Base-by-base conservation (phyloP, 1,140 invertebrate species). In the Drosophila serrata region DNA sequence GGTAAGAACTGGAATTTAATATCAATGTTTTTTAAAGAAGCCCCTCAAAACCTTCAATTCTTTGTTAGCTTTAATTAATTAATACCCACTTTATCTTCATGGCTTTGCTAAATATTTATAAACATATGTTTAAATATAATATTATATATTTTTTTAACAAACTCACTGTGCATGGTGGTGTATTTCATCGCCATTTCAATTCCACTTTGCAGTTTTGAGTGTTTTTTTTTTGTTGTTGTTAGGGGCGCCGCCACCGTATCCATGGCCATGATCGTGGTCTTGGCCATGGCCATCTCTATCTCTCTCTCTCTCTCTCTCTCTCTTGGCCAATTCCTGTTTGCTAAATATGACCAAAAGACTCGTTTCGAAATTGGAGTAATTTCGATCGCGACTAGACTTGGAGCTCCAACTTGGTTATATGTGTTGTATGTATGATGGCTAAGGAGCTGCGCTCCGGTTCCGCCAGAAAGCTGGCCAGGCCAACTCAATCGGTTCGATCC, bases 141-240 rank as follows among this genome's bases (percentile, higher is more conserved):
- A 9, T 9, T 17, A 9, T 9, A 42, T 4, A n/a, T 11, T 17
- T 40, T 17, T 3, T 1, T 17, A 11, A 42, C 40, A 19, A 7
- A 13, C 13, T 24, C 70, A 80, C 70, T 85, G 81, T 63, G 70
- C 35, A 55, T 62, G 42, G 29, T 46, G 46, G 74, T 63, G 80
- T 82, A 91, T 91, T 91, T 91, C 90, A 91, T 91, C 90, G 90
- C 86, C 86, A 92, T 91, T 87, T 92, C 76, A 84, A 79, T 85
- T 76, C 78, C 72, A 76, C 53, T 90, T 91, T 73, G 75, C 65
- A 73, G 79, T 72, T 65, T 63, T 78, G 57, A 69, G 69, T 69
- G 81, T 69, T 3, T 24, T 24, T 24, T 24, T 24, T 69, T 81
- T 69, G n/a, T n/a, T n/a, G n/a, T n/a, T n/a, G n/a, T 65, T 61